These are phyloP conservation scores for Isotomurus palustris DNA, from an alignment of 2,888 invertebrate genomes.

Conservation along the genomic window DNA sequence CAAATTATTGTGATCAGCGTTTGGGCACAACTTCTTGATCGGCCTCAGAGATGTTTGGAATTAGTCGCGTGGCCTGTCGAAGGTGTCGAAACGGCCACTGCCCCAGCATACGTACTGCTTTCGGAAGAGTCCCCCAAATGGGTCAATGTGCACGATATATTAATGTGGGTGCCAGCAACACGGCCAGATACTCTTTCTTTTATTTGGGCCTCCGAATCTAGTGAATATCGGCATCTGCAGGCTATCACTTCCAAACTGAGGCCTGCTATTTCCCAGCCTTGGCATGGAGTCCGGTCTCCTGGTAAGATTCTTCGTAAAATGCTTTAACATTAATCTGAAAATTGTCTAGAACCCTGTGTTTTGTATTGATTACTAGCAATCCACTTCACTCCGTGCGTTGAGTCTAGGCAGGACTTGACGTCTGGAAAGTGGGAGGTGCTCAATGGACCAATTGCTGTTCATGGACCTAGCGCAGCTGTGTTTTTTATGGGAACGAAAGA, in stretches of 20 bases:
- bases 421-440: slow-evolving; percentile 92
- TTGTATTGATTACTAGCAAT: too few relatives aligned
- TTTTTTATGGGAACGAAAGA: slow-evolving; percentile 89
- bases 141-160: slow-evolving; percentile 84
- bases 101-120: slow-evolving; percentile 59
- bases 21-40: slow-evolving; percentile 85
- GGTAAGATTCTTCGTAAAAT: slow-evolving; percentile 13
- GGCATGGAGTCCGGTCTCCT: slow-evolving; percentile 19
- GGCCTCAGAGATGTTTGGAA: slow-evolving; percentile 79
- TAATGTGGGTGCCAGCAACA: slow-evolving; percentile 71
- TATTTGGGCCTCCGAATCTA: slow-evolving; percentile 90
- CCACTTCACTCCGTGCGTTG: slow-evolving; percentile 30
- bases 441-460: slow-evolving; percentile 81
- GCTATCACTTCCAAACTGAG: slow-evolving; percentile 62
- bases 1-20: slow-evolving; percentile 58
- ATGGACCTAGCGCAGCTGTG: slow-evolving; percentile 69
- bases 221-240: slow-evolving; percentile 83
- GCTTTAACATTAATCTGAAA: neutral
- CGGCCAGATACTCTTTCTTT: slow-evolving; percentile 59
- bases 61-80: slow-evolving; percentile 71
- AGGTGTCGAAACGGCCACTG: slow-evolving; percentile 33
- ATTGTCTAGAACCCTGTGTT: slow-evolving; percentile 27
- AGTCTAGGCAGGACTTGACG: slow-evolving; percentile 74
- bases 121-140: slow-evolving; percentile 72
- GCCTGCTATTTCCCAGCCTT: slow-evolving; percentile 35